phyloP scores from a whole-genome alignment of 2,888 invertebrate genomes.

The Strigamia maritima region DNA sequence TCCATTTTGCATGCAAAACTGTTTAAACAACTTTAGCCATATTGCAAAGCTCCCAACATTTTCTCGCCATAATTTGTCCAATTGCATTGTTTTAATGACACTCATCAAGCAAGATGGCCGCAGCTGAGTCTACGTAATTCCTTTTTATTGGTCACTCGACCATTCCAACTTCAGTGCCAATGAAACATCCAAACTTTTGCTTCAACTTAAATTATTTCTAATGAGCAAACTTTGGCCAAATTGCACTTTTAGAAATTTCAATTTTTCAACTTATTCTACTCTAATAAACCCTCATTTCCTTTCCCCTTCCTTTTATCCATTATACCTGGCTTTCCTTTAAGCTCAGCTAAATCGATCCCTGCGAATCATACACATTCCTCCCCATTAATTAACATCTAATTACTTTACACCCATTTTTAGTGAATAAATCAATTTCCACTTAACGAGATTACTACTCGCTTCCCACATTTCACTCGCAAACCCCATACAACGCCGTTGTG shows the following conservation, averaged over 20 bases:
- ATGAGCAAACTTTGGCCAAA: background rate
- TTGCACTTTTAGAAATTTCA: background rate
- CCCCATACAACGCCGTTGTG: too few species aligned
- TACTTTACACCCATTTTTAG: too few species aligned
- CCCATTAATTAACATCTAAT: too few species aligned
- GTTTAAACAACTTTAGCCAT: background rate
- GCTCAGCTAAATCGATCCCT: too few species aligned
- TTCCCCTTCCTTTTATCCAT: too few species aligned
- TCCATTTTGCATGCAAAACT: background rate
- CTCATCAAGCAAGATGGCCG: background rate
- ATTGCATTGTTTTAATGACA: background rate
- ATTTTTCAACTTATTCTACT: background rate
- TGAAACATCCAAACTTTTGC: background rate
- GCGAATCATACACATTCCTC: too few species aligned
- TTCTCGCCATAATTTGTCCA: background rate
- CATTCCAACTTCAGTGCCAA: background rate
- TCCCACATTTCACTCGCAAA: too few species aligned
- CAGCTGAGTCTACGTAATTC: conserved; percentile 4
- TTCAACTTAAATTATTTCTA: background rate
- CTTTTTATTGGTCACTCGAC: background rate
- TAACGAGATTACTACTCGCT: too few species aligned
- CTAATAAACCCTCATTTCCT: too few species aligned
- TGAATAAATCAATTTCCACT: too few species aligned
- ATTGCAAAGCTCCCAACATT: background rate
- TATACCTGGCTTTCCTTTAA: too few species aligned